Evolutionary conservation across 1,140 invertebrate genomes (phyloP).

Genomic region (Carposina sasakii): DNA sequence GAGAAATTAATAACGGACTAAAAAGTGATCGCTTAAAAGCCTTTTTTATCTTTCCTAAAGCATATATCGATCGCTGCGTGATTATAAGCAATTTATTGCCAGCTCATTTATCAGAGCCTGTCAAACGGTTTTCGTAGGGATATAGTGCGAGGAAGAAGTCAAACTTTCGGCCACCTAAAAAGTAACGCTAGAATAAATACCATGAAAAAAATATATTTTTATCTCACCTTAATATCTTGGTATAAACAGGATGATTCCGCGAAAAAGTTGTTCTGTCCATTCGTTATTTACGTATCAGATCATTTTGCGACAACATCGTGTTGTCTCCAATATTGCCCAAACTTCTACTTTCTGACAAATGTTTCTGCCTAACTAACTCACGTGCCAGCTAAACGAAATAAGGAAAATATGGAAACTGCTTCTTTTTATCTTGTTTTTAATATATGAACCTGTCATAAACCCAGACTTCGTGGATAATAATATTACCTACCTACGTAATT

Average conservation of each 20-base stretch:
- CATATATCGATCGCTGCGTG: too few species aligned
- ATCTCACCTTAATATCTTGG: slow-evolving; percentile 26
- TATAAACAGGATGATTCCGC: slow-evolving; percentile 51
- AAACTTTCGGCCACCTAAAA: background rate
- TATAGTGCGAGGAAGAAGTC: too few species aligned
- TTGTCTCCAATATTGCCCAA: too few species aligned
- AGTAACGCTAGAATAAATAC: background rate
- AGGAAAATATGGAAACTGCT: slow-evolving; percentile 9
- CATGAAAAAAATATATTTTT: slow-evolving; percentile 18
- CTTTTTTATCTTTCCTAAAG: too few species aligned
- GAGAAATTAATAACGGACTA: too few species aligned
- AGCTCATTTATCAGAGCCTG: too few species aligned
- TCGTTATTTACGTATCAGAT: slow-evolving; percentile 63
- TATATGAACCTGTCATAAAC: background rate
- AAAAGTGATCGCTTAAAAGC: too few species aligned
- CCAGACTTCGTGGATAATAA: background rate
- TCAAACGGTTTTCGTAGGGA: too few species aligned
- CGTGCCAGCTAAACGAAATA: slow-evolving; percentile 11
- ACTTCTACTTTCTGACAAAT: slow-evolving; percentile 28
- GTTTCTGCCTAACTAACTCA: slow-evolving; percentile 15
- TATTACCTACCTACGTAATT: too few species aligned
- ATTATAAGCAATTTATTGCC: too few species aligned
- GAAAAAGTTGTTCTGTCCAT: slow-evolving; percentile 51
- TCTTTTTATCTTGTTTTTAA: background rate
- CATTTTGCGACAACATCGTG: slow-evolving; percentile 49